A percentile compares a stretch with the other conserved stretches of the same genome.
Evolutionary conservation across 2,888 invertebrate genomes (phyloP).

Genomic region (Buathra laborator): DNA sequence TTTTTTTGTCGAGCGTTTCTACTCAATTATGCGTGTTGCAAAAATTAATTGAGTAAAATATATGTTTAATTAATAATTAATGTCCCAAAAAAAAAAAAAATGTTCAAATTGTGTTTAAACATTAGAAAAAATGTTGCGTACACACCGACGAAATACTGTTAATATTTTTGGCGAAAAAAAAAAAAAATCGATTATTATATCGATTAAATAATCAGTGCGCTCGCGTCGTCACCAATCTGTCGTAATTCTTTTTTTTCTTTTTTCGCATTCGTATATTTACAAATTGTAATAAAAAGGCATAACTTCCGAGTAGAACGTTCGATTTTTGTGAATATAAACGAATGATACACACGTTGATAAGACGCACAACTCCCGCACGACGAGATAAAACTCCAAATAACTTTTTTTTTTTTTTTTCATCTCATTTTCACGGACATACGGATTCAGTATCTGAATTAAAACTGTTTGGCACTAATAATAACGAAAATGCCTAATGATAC

Average conservation of each 20-base stretch:
- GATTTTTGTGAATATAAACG: conserved; percentile 34
- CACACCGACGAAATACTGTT: conserved; percentile 26
- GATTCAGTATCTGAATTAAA: conserved; percentile 24
- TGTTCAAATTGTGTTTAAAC: conserved; percentile 40
- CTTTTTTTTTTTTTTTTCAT: neutral
- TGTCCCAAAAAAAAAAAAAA: conserved; percentile 26
- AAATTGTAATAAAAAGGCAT: conserved; percentile 63
- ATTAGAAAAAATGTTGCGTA: conserved; percentile 36
- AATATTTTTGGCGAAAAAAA: conserved; percentile 28
- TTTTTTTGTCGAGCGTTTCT: conserved; percentile 6
- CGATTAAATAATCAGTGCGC: conserved; percentile 5
- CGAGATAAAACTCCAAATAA: neutral
- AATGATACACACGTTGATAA: neutral
- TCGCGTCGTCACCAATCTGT: conserved; percentile 29
- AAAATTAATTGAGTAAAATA: conserved; percentile 6
- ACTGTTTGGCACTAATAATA: conserved; percentile 34
- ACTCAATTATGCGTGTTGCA: conserved; percentile 40
- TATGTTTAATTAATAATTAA: conserved; percentile 56
- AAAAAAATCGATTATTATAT: conserved; percentile 14
- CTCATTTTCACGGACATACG: conserved; percentile 7
- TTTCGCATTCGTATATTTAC: conserved; percentile 63
- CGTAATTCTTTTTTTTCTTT: neutral
- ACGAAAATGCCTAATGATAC: conserved; percentile 22
- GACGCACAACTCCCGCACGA: conserved; percentile 12
- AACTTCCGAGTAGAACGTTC: conserved; percentile 56